A percentile compares a stretch with the other conserved stretches of the same genome.
phyloP scores from a whole-genome alignment of 2,888 invertebrate genomes.

The Volucella inanis region DNA sequence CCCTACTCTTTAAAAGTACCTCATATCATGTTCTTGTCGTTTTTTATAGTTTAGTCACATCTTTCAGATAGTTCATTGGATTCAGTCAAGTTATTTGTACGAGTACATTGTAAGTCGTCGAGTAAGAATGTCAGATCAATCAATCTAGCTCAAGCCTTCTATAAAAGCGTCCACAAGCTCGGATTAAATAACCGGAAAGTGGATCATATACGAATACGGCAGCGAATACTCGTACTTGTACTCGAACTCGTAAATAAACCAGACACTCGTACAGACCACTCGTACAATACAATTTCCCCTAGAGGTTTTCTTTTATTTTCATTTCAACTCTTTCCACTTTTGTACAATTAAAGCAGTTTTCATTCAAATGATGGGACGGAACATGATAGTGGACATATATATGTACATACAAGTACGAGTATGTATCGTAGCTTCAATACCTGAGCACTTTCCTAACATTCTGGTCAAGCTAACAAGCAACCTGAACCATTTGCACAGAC shows the following conservation, averaged over 20 bases:
- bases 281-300: too few relatives aligned
- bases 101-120: slow-evolving; percentile 5
- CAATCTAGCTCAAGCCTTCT: slow-evolving; percentile 31
- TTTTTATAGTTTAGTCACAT: slow-evolving; percentile 43
- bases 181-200: slow-evolving; percentile 50
- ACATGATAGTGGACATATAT: not conserved
- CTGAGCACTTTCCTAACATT: slow-evolving; percentile 41
- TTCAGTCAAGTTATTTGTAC: not conserved
- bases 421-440: not conserved
- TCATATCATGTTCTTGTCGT: slow-evolving; percentile 2
- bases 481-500: slow-evolving; percentile 21
- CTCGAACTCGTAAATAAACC: not conserved
- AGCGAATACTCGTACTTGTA: slow-evolving; percentile 5
- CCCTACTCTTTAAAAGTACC: not conserved
- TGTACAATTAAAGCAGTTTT: not conserved
- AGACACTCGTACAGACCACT: too few relatives aligned
- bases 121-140: slow-evolving; percentile 33
- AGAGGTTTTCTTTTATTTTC: slow-evolving; percentile 12
- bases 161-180: not conserved
- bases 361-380: slow-evolving; percentile 6
- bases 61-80: not conserved
- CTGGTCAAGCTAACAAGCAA: slow-evolving; percentile 23
- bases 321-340: slow-evolving; percentile 12
- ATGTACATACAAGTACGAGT: too few relatives aligned
- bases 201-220: not conserved